Conservation (phyloP, 2,797 vertebrate genomes). For the Lutjanus argentimaculatus region DNA sequence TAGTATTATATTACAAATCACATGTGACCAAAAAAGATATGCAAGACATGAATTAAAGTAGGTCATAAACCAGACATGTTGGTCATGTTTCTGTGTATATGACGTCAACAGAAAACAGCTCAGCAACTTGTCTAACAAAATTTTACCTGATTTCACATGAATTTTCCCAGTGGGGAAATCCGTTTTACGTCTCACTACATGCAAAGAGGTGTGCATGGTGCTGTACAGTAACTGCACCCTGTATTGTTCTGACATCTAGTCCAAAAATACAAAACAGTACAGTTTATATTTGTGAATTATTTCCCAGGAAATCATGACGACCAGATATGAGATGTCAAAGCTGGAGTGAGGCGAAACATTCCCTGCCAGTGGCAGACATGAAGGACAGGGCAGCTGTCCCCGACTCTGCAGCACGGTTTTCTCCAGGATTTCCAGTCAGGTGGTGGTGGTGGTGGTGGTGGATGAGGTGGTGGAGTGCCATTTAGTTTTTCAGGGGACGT, state of each 20-base stretch:
- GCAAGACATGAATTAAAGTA: too few species aligned
- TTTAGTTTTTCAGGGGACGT: conserved; percentile 43
- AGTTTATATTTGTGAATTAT: not conserved
- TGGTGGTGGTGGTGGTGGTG: not conserved
- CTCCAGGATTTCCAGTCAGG: conserved; percentile 37
- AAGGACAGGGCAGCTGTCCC: conserved; percentile 34
- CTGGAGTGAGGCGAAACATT: conserved; percentile 85
- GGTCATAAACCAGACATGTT: too few species aligned
- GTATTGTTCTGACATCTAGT: not conserved
- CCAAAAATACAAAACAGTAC: not conserved
- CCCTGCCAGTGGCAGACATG: conserved; percentile 16
- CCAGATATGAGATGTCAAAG: conserved; percentile 93
- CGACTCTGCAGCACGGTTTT: conserved; percentile 43
- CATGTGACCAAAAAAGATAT: too few species aligned
- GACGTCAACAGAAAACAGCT: too few species aligned
- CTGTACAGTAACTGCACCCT: not conserved
- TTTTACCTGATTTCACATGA: too few species aligned
- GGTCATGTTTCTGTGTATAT: too few species aligned
- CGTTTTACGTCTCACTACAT: not conserved
- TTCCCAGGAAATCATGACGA: conserved; percentile 92
- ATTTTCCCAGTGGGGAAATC: too few species aligned
- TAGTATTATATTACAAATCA: too few species aligned
- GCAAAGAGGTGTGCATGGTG: not conserved
- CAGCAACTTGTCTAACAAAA: too few species aligned
- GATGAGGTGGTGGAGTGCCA: conserved; percentile 39